Evolutionary conservation across 2,113 vertebrate species (phyloP).

Genomic region (Athene noctua): DNA sequence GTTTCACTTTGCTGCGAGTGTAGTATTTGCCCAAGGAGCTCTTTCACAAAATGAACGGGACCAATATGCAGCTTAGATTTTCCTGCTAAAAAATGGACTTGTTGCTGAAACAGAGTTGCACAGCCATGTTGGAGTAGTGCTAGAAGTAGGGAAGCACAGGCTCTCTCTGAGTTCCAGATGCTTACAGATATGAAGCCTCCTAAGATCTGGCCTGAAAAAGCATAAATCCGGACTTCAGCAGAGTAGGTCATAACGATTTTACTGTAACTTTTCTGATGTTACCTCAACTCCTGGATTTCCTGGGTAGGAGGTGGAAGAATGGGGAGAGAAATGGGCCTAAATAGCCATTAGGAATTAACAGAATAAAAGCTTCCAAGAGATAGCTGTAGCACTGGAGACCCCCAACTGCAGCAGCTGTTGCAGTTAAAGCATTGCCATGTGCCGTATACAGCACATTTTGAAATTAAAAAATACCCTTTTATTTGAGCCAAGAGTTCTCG

Average conservation of each 20-base stretch:
- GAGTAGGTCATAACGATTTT: background rate
- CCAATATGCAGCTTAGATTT: conserved; percentile 74
- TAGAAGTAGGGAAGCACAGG: background rate
- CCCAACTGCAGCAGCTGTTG: background rate
- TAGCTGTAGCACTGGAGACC: background rate
- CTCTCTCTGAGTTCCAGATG: background rate
- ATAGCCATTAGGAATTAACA: background rate
- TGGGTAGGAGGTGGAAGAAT: background rate
- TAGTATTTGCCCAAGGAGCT: conserved; percentile 82
- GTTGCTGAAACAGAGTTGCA: background rate
- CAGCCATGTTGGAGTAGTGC: background rate
- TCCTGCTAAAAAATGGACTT: background rate
- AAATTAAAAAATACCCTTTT: background rate
- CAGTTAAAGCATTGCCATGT: background rate
- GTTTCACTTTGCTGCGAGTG: conserved; percentile 82
- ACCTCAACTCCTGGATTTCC: background rate
- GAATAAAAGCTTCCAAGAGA: background rate
- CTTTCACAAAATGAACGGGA: conserved; percentile 75
- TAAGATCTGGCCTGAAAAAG: background rate
- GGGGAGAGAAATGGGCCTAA: background rate
- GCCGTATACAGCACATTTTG: background rate
- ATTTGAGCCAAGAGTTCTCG: background rate
- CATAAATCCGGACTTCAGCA: background rate
- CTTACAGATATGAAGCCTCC: background rate
- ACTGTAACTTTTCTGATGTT: background rate